Conservation (phyloP, 2,888 invertebrate genomes). For the Ophion ventricosus region DNA sequence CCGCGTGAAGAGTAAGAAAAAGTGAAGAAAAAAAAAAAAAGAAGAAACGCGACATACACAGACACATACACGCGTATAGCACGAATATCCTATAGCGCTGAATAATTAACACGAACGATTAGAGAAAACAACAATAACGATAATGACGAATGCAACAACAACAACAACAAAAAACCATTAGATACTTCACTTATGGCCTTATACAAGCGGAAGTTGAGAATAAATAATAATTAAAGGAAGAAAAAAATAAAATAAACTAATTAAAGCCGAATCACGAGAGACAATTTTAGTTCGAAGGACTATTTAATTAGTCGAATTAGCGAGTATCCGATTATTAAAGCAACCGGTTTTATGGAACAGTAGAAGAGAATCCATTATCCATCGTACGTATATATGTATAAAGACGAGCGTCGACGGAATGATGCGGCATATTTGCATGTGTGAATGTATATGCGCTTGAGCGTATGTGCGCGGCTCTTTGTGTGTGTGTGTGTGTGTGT, state of each 20-base stretch:
- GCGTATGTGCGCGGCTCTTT: constrained; percentile 9
- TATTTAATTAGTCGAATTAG: constrained; percentile 69
- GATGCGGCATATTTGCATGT: constrained; percentile 29
- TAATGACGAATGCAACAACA: neutral
- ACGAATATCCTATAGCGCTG: constrained; percentile 66
- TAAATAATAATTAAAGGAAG: constrained; percentile 56
- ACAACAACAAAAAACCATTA: constrained; percentile 68
- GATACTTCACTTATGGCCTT: constrained; percentile 81
- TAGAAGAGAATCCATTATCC: constrained; percentile 54
- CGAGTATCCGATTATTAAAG: constrained; percentile 67
- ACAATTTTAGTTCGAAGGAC: constrained; percentile 60
- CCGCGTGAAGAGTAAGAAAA: neutral
- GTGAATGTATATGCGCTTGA: neutral
- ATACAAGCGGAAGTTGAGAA: constrained; percentile 72
- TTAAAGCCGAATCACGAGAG: constrained; percentile 57
- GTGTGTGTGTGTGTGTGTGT: too few species aligned
- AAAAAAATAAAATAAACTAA: constrained; percentile 32
- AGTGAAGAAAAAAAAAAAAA: neutral
- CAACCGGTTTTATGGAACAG: constrained; percentile 72
- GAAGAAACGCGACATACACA: constrained; percentile 38
- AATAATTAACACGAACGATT: constrained; percentile 55
- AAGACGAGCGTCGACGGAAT: constrained; percentile 30
- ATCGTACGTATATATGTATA: constrained; percentile 36
- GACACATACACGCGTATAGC: constrained; percentile 64
- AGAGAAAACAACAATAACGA: constrained; percentile 17